Evolutionary conservation across 2,797 vertebrate species (phyloP), one percentile per base, ranked within the genome.

Genomic region (Pseudomugil gertrudae): DNA sequence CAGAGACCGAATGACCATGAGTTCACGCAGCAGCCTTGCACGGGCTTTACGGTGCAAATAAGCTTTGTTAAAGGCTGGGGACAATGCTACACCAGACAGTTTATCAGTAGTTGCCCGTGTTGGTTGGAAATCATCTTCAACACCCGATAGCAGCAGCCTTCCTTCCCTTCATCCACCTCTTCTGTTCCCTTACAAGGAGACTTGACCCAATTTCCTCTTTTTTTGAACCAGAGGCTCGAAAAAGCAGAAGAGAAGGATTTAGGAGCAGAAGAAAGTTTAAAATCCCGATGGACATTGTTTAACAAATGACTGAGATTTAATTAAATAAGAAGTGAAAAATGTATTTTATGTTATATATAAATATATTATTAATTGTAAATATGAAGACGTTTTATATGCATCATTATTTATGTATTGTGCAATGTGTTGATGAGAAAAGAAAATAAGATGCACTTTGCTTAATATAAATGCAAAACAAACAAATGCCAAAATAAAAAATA

Each of bases 331-430:
- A 95, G 93, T 74, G 85, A 91, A 95, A 95, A 96, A 93, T 97
- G 96, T 96, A 98, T 98, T 98, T 98, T 98, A 98, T 98, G 97
- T 98, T 97, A 97, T 98, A 98, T 98, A 98, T 98, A 96, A 97
- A 98, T 98, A 98, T 99, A 98, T 98, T 98, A 98, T 98, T 98
- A 98, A 96, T 95, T 99, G 97, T 99, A 98, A 98, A 99, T 99
- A 99, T 84, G 95, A 96, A 98, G 96, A 97, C 93, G 93, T 99
- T 99, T 99, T 99, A 98, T 98, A 98, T 97, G 96, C 96, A 97
- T 96, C 95, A 96, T 98, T 99, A 99, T 99, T 99, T 99, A 99
- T 99, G 96, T 98, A 98, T 97, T 98, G 97, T 98, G 96, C 97
- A 99, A 98, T 99, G 96, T 98, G 96, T 98, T 96, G 96, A 98